Evolutionary conservation across 2,113 vertebrate genomes (phyloP).

Genomic region (Percina caprodes): DNA sequence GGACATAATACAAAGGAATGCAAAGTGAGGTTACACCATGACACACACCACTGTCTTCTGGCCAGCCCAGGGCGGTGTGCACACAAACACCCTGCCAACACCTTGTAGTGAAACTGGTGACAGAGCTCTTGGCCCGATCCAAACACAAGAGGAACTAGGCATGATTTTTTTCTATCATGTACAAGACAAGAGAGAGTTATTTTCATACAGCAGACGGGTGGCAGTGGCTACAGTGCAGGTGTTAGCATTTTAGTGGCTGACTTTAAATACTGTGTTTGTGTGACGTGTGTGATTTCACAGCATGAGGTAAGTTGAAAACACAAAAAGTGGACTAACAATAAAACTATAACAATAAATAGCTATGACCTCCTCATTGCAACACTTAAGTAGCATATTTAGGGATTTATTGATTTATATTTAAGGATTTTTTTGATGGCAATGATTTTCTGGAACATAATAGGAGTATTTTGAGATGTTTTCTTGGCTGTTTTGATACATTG

Average conservation of each 20-base stretch:
- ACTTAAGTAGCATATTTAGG: background rate
- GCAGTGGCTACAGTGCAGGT: constrained; percentile 54
- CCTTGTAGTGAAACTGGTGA: constrained; percentile 27
- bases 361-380: background rate
- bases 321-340: constrained; percentile 12
- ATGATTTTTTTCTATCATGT: constrained; percentile 4
- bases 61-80: constrained; percentile 9
- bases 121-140: background rate
- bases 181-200: background rate
- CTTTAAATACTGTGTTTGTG: constrained; percentile 47
- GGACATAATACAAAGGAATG: constrained; percentile 61
- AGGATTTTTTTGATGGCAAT: background rate
- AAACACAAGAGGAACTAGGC: constrained; percentile 41
- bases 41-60: constrained; percentile 49
- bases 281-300: constrained; percentile 59
- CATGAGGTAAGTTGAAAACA: constrained; percentile 63
- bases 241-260: constrained; percentile 50
- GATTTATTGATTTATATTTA: background rate
- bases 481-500: background rate
- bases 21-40: constrained; percentile 60
- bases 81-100: constrained; percentile 35
- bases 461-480: background rate
- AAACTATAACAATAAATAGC: no score
- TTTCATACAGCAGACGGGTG: constrained; percentile 13
- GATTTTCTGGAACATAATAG: background rate